These are phyloP conservation scores for Tenebrio molitor DNA, from an alignment of 1,140 invertebrate species.

Conservation along the genomic window DNA sequence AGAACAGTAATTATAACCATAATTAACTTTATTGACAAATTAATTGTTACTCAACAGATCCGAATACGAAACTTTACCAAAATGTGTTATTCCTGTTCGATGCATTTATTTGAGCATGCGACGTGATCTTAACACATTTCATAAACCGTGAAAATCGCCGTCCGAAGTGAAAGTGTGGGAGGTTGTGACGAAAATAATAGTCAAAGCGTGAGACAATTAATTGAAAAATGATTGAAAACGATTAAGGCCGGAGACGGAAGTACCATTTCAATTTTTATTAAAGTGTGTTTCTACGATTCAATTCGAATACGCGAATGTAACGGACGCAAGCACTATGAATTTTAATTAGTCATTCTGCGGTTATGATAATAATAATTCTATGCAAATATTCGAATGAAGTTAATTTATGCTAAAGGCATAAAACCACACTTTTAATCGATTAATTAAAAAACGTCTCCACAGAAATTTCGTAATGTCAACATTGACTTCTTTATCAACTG, in stretches of 20 bases:
- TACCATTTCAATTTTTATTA: neutral
- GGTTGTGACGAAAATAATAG: neutral
- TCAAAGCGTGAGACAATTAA: conserved; percentile 26
- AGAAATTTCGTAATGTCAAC: conserved; percentile 31
- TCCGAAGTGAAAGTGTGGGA: conserved; percentile 34
- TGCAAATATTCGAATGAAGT: conserved; percentile 17
- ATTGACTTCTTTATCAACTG: conserved; percentile 44
- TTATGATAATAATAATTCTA: conserved; percentile 8
- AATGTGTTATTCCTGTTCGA: neutral
- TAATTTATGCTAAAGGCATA: conserved; percentile 5
- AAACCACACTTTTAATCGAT: conserved; percentile 36
- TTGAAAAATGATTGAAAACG: conserved; percentile 6
- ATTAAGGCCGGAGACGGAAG: conserved; percentile 7
- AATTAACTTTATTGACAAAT: conserved; percentile 31
- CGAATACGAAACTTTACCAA: neutral
- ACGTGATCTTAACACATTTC: neutral
- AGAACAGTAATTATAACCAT: conserved; percentile 32
- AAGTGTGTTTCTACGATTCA: neutral
- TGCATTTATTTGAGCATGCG: conserved; percentile 1
- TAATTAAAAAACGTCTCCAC: conserved; percentile 39
- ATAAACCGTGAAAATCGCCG: conserved; percentile 18
- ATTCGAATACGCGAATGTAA: too few species aligned
- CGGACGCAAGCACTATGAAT: too few species aligned
- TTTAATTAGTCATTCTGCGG: conserved; percentile 26
- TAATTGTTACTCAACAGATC: conserved; percentile 15